Evolutionary conservation across 2,888 invertebrate genomes (phyloP).

Genomic region (Ennomos erosarius): DNA sequence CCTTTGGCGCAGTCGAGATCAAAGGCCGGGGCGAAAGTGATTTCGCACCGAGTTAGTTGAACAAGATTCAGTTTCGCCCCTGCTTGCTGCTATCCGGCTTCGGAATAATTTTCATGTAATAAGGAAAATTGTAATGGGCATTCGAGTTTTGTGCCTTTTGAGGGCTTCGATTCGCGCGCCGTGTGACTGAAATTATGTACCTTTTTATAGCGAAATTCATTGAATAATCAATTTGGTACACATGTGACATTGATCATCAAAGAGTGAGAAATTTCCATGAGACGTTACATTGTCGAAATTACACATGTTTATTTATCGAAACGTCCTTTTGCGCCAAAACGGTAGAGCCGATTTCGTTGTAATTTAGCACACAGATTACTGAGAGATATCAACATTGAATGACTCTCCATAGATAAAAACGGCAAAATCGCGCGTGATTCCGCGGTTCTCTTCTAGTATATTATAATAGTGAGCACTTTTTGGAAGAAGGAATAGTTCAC

Average conservation of each 20-base stretch:
- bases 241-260: not conserved
- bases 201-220: slow-evolving; percentile 13
- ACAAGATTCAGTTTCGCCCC: slow-evolving; percentile 81
- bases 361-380: too few species aligned
- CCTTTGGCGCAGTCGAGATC: slow-evolving; percentile 83
- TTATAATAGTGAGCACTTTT: too few species aligned
- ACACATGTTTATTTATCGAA: too few species aligned
- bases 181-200: slow-evolving; percentile 16
- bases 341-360: too few species aligned
- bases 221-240: slow-evolving; percentile 8
- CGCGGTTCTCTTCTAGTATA: too few species aligned
- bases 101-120: slow-evolving; percentile 82
- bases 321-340: too few species aligned
- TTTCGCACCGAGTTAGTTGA: slow-evolving; percentile 85
- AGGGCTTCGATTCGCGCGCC: slow-evolving; percentile 30
- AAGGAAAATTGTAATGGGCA: slow-evolving; percentile 80
- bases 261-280: not conserved
- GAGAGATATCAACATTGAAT: too few species aligned
- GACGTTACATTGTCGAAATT: too few species aligned
- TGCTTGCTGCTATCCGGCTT: slow-evolving; percentile 64
- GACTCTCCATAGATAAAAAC: too few species aligned
- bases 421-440: too few species aligned
- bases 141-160: slow-evolving; percentile 65
- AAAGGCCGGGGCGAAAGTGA: slow-evolving; percentile 83
- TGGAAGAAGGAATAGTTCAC: not conserved